These are phyloP conservation scores for Bostrychus sinensis DNA, from an alignment of 2,113 vertebrate species.

Conservation along the genomic window DNA sequence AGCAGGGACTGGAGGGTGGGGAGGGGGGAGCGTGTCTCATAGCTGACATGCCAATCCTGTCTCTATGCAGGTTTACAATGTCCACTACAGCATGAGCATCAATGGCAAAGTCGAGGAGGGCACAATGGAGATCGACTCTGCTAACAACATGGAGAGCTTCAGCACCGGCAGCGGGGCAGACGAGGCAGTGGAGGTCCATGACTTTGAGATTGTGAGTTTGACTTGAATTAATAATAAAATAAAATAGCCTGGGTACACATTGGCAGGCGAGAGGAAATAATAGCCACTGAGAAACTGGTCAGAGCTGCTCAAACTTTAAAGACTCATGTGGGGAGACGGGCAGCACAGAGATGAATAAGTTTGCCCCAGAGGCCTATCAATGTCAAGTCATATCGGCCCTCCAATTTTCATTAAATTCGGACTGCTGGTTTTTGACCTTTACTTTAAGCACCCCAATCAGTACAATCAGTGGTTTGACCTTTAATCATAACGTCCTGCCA, in stretches of 20 bases:
- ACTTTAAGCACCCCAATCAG: constrained; percentile 56
- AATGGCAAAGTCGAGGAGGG: constrained; percentile 94
- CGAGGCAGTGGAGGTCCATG: constrained; percentile 91
- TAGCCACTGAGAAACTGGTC: constrained; percentile 3
- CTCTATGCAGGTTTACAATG: constrained; percentile 87
- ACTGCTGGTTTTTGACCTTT: constrained; percentile 64
- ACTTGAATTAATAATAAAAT: not conserved
- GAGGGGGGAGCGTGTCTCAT: constrained; percentile 47
- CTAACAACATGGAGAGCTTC: constrained; percentile 92
- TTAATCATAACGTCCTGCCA: constrained; percentile 41
- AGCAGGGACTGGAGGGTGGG: not conserved
- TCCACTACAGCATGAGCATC: constrained; percentile 97
- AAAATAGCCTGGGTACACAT: not conserved
- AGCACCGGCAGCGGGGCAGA: constrained; percentile 88
- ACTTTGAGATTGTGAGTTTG: constrained; percentile 91
- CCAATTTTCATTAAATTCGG: constrained; percentile 48
- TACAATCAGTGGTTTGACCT: constrained; percentile 59
- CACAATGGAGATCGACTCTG: constrained; percentile 92
- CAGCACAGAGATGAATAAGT: constrained; percentile 27
- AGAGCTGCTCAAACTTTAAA: constrained; percentile 30
- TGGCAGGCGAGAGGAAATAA: not conserved
- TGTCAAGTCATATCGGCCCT: constrained; percentile 35
- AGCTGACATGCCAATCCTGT: constrained; percentile 56
- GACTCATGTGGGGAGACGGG: constrained; percentile 17
- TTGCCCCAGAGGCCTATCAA: constrained; percentile 54